Evolutionary conservation across 2,797 vertebrate species (phyloP).

Genomic region (Vipera latastei): DNA sequence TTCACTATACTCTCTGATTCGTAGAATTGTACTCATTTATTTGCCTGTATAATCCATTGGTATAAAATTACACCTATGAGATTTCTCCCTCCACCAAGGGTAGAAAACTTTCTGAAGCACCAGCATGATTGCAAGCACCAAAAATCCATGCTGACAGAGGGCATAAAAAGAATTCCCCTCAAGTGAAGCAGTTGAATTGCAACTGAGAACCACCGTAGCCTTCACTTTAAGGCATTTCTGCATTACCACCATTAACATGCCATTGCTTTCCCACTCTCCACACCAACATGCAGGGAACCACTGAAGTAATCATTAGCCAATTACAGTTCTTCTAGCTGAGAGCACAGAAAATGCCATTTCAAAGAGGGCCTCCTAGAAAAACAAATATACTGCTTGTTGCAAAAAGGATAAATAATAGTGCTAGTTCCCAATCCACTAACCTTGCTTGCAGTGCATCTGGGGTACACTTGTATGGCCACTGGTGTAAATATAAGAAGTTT

Average conservation of each 20-base stretch:
- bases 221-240: background rate
- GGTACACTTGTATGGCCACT: background rate
- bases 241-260: background rate
- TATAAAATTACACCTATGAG: background rate
- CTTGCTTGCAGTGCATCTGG: background rate
- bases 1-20: background rate
- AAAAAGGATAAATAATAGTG: background rate
- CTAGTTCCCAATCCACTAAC: background rate
- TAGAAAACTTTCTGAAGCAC: background rate
- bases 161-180: background rate
- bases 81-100: background rate
- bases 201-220: background rate
- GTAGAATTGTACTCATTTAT: background rate
- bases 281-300: background rate
- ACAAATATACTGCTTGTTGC: background rate
- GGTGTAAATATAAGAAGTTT: background rate
- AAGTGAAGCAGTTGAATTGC: background rate
- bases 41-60: background rate
- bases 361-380: background rate
- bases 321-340: background rate
- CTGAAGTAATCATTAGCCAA: background rate
- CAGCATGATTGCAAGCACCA: background rate
- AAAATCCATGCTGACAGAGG: background rate
- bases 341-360: background rate
- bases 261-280: background rate